phyloP scores from a whole-genome alignment of 2,888 invertebrate species.

The Sarcophaga subvicina region DNA sequence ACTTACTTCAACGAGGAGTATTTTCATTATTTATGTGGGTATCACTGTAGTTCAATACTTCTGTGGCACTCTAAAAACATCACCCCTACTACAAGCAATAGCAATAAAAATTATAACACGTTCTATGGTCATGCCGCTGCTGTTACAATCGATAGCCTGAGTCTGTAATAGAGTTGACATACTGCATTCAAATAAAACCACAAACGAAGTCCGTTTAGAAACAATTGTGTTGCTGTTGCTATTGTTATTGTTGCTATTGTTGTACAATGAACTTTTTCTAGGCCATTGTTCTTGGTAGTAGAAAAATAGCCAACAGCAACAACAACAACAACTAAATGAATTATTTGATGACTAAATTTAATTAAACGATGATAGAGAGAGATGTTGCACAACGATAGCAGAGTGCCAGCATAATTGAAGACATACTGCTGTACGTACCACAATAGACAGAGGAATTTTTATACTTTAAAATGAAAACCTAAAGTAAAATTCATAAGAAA shows the following conservation, averaged over 20 bases:
- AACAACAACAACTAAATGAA: background rate
- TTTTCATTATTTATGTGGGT: no score
- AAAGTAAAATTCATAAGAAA: no score
- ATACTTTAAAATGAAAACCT: no score
- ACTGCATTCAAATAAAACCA: background rate
- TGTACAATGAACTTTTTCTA: background rate
- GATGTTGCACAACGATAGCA: background rate
- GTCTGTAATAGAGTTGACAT: background rate
- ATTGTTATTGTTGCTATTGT: no score
- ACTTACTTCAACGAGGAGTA: no score
- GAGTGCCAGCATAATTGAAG: no score
- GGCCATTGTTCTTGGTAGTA: constrained; percentile 36
- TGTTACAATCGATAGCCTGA: background rate
- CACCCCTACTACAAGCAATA: background rate
- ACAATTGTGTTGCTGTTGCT: no score
- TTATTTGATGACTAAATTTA: constrained; percentile 72
- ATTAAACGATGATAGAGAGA: constrained; percentile 69
- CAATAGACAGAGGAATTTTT: no score
- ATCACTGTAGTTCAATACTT: background rate
- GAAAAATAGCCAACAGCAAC: background rate
- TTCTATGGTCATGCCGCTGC: background rate
- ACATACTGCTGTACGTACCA: no score
- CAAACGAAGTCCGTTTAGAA: no score
- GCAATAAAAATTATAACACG: background rate
- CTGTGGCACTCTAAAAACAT: background rate